Conservation (phyloP, 2,888 invertebrate species). For the Gymnoscelis rufifasciata region DNA sequence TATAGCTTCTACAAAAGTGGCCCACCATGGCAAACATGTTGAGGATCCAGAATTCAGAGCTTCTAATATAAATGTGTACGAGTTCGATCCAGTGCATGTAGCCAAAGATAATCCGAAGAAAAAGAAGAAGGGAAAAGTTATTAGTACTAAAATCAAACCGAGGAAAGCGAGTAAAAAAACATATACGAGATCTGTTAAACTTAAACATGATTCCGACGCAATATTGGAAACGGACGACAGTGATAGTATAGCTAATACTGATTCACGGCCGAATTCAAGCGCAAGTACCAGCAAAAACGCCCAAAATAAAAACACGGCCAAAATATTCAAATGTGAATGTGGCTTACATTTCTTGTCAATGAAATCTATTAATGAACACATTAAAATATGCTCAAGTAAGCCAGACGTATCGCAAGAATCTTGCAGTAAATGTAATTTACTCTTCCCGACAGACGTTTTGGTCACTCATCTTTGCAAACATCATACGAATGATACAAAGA, state of each 20-base stretch:
- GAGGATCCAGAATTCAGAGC: too few relatives aligned
- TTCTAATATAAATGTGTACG: too few relatives aligned
- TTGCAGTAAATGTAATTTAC: slow-evolving; percentile 41
- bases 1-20: too few relatives aligned
- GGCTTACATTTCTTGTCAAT: slow-evolving; percentile 40
- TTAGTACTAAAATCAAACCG: too few relatives aligned
- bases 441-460: slow-evolving; percentile 38
- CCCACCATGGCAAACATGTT: too few relatives aligned
- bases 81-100: too few relatives aligned
- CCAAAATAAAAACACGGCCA: slow-evolving; percentile 1
- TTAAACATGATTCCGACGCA: too few relatives aligned
- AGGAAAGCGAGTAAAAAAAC: too few relatives aligned
- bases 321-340: slow-evolving; percentile 39
- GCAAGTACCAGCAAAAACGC: not conserved
- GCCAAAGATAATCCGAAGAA: not conserved
- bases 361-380: slow-evolving; percentile 33
- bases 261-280: not conserved
- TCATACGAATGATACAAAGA: slow-evolving; percentile 29
- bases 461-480: slow-evolving; percentile 43
- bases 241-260: not conserved
- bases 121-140: not conserved
- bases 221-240: too few relatives aligned
- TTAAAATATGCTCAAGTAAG: slow-evolving; percentile 26
- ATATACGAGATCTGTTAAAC: too few relatives aligned
- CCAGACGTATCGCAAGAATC: too few relatives aligned